Conservation (phyloP, 53 echinoderm and acorn worm species). For the Antedon mediterranea region DNA sequence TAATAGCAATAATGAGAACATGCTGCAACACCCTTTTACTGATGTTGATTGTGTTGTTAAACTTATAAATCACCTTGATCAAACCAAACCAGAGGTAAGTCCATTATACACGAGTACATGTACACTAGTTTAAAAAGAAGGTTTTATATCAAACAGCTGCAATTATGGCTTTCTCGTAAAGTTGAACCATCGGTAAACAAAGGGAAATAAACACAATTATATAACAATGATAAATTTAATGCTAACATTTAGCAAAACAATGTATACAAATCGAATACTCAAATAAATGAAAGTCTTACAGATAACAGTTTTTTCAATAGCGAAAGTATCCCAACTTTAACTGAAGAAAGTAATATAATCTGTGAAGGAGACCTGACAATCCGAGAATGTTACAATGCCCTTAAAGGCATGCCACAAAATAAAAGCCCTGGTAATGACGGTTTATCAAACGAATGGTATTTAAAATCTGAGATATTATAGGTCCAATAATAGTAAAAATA, state of each 20-base stretch:
- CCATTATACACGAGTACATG: too few species aligned
- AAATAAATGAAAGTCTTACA: neutral
- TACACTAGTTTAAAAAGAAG: too few species aligned
- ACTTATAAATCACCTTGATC: constrained; percentile 48
- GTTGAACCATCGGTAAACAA: too few species aligned
- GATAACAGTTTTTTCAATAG: neutral
- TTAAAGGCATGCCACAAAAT: neutral
- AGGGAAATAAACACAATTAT: too few species aligned
- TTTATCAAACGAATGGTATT: neutral
- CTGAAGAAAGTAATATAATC: neutral
- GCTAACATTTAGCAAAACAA: too few species aligned
- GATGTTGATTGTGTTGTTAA: constrained; percentile 53
- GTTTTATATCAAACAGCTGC: too few species aligned
- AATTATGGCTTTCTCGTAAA: too few species aligned
- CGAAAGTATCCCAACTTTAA: neutral
- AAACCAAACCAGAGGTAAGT: constrained; percentile 51
- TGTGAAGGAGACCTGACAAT: neutral
- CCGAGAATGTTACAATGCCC: neutral
- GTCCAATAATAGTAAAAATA: neutral
- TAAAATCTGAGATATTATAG: neutral
- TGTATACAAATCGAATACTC: neutral
- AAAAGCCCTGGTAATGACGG: neutral
- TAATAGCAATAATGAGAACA: neutral
- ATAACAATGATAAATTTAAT: too few species aligned
- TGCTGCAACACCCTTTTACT: constrained; percentile 30